Percentiles rank a stretch among this genome's conserved stretches.
These are phyloP conservation scores for Formica selysi DNA, from an alignment of 1,140 invertebrate species.

Conservation along the genomic window DNA sequence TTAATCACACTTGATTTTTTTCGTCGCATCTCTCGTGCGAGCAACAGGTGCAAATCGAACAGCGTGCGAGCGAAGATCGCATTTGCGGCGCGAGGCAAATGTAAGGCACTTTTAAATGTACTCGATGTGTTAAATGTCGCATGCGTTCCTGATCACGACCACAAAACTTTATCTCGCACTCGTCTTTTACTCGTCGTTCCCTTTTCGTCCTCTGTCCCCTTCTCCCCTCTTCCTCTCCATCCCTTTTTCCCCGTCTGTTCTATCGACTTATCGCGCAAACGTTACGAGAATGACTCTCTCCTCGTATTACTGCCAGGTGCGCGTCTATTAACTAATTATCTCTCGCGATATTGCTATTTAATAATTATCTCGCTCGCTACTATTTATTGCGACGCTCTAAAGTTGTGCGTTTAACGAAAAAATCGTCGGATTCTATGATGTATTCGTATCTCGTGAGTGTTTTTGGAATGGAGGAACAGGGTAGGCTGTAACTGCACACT, in stretches of 20 bases:
- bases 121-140: slow-evolving; percentile 84
- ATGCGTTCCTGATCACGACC: slow-evolving; percentile 81
- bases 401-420: slow-evolving; percentile 54
- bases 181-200: slow-evolving; percentile 76
- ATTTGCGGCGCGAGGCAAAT: slow-evolving; percentile 58
- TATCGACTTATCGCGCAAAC: slow-evolving; percentile 32
- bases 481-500: slow-evolving; percentile 84
- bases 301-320: slow-evolving; percentile 43
- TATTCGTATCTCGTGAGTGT: slow-evolving; percentile 78
- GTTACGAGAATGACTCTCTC: slow-evolving; percentile 8
- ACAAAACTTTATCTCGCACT: slow-evolving; percentile 72
- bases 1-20: not conserved
- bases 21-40: not conserved
- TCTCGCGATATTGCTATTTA: slow-evolving; percentile 67
- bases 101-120: slow-evolving; percentile 71
- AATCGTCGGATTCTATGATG: slow-evolving; percentile 72
- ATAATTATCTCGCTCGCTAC: slow-evolving; percentile 69
- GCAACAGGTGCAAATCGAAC: slow-evolving; percentile 15
- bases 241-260: not conserved
- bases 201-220: slow-evolving; percentile 10
- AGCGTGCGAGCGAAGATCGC: slow-evolving; percentile 18
- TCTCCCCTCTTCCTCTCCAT: no score
- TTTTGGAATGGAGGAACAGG: slow-evolving; percentile 85
- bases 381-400: slow-evolving; percentile 67
- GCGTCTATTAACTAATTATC: slow-evolving; percentile 63